Evolutionary conservation across 2,113 vertebrate genomes (phyloP).

Genomic region (Coracopsis vasa): DNA sequence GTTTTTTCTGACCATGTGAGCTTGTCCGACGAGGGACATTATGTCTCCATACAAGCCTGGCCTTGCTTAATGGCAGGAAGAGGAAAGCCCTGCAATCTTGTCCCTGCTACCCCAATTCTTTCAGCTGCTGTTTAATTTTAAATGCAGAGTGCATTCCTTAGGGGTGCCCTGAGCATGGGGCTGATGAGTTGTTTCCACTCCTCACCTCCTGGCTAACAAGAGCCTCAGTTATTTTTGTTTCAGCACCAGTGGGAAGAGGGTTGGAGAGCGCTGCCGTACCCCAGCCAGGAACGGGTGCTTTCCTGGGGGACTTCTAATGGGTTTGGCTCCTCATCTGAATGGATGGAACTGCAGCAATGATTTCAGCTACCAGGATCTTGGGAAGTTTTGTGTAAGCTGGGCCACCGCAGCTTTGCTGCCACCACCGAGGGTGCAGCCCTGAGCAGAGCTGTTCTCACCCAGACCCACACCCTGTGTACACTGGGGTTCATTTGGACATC

Average conservation of each 20-base stretch:
- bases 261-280: neutral
- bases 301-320: neutral
- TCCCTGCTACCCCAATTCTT: neutral
- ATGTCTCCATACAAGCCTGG: neutral
- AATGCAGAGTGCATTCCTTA: neutral
- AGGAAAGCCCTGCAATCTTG: neutral
- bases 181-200: neutral
- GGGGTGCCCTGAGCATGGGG: neutral
- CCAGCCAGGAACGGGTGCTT: accelerated
- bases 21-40: neutral
- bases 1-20: neutral
- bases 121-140: neutral
- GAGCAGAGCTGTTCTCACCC: neutral
- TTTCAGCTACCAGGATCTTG: neutral
- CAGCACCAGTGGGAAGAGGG: neutral
- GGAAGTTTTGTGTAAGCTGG: neutral
- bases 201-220: neutral
- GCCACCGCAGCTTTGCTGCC: neutral
- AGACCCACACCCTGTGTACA: neutral
- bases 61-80: neutral
- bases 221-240: neutral
- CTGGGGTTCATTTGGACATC: neutral
- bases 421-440: neutral
- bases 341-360: neutral
- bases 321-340: neutral